Percentiles rank a stretch among this genome's conserved stretches.
phyloP scores from a whole-genome alignment of 2,797 vertebrate genomes.

The Lycodopsis pacificus region DNA sequence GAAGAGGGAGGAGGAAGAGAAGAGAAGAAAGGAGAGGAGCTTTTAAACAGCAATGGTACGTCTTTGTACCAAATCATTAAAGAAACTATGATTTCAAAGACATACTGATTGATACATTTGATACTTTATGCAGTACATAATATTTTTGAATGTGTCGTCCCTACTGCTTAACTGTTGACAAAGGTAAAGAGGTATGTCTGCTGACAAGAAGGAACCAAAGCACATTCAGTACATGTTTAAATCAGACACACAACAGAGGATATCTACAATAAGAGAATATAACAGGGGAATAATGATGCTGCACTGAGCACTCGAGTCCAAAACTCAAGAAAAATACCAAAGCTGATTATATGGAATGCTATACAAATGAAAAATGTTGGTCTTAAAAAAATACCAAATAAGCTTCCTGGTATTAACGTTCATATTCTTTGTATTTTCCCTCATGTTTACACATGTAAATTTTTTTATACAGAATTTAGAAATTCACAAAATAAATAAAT shows the following conservation, averaged over 20 bases:
- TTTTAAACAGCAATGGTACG: constrained; percentile 18
- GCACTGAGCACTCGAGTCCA: constrained; percentile 56
- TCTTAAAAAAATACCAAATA: constrained; percentile 62
- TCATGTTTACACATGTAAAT: constrained; percentile 81
- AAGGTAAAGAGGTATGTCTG: constrained; percentile 70
- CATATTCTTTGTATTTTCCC: constrained; percentile 80
- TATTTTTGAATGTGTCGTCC: constrained; percentile 29
- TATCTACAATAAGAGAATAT: constrained; percentile 71
- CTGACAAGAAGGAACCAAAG: constrained; percentile 60
- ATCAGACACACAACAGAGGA: constrained; percentile 69
- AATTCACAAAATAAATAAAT: constrained; percentile 91
- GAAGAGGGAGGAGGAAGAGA: background rate
- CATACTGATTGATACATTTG: constrained; percentile 47
- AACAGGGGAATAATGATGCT: constrained; percentile 62
- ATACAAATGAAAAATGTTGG: constrained; percentile 72
- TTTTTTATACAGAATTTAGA: constrained; percentile 86
- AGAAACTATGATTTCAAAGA: constrained; percentile 50
- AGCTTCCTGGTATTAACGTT: constrained; percentile 69
- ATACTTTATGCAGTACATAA: constrained; percentile 35
- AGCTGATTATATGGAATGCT: constrained; percentile 77
- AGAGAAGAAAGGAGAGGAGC: background rate
- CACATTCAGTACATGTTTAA: constrained; percentile 72
- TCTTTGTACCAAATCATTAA: constrained; percentile 33
- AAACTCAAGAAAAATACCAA: constrained; percentile 74
- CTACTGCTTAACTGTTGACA: constrained; percentile 46